Evolutionary conservation across 35 echinoderm and acorn worm genomes (phyloP).

Genomic region (Lytechinus pictus): DNA sequence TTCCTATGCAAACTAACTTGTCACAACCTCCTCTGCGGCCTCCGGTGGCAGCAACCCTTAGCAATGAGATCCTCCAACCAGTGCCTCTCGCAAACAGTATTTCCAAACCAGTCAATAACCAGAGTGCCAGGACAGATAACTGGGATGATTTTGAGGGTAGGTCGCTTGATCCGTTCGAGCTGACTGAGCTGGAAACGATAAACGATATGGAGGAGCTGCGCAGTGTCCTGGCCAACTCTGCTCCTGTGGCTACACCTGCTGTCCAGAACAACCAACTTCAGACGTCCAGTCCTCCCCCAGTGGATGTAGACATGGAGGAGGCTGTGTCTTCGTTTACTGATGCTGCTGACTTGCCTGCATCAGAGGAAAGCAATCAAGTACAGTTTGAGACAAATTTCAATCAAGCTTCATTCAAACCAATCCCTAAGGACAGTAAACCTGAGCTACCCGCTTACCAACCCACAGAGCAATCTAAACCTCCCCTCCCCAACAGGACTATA

Average conservation of each 20-base stretch:
- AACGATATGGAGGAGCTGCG: conserved; percentile 96
- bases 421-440: neutral
- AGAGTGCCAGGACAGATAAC: conserved; percentile 32
- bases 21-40: neutral
- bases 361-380: conserved; percentile 11
- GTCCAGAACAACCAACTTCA: neutral
- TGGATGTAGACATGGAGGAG: conserved; percentile 10
- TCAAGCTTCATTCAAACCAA: conserved; percentile 28
- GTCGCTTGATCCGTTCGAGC: conserved; percentile 88
- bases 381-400: neutral
- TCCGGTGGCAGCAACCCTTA: conserved; percentile 44
- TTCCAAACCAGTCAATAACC: conserved; percentile 29
- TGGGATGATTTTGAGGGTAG: conserved; percentile 83
- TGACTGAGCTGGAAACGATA: conserved; percentile 88
- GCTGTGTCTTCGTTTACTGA: neutral
- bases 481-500: conserved; percentile 21
- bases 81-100: conserved; percentile 38
- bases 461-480: neutral
- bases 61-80: conserved; percentile 52
- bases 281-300: neutral
- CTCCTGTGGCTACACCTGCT: conserved; percentile 17
- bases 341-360: neutral
- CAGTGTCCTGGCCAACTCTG: conserved; percentile 67
- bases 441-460: neutral
- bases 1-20: conserved; percentile 1